Evolutionary conservation across 1,140 invertebrate species (phyloP), one percentile per base, ranked within the genome.

Genomic region (Caerostris extrusa): DNA sequence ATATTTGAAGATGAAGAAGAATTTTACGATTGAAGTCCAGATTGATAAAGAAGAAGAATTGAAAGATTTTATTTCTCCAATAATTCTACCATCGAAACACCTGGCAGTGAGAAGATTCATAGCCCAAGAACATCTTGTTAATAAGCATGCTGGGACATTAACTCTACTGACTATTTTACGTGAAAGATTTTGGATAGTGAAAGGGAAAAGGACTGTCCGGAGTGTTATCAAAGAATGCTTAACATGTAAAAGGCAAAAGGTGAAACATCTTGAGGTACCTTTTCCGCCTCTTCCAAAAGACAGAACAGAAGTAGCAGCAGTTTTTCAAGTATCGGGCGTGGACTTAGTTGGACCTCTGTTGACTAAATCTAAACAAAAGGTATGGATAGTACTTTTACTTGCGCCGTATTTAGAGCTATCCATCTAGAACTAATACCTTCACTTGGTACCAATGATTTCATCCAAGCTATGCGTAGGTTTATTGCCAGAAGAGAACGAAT

Each of bases 171-270:
- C 19, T 53, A 67, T 87, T 89, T 55, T 77, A 12, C 56, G 67
- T 53, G 86, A 88, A 61, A 81, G 19, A 64, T 89, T 88, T 57
- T 93, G 85, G 86, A 82, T 93, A 53, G 8, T 89, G 12, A 93
- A 86, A 81, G 85, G 58, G 58, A 58, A 58, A 58, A 58, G 58
- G 8, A 58, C 58, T 58, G 58, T 58, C 58, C 8, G 14, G 7
- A 81, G 58, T 58, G 58, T 58, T 58, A 58, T 8, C 58, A 58
- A 58, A 58, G 58, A 58, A 58, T 58, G 58, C 5, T 6, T 58
- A 58, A 58, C 5, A 58, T 58, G 58, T 58, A 8, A 58, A 58
- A 58, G 58, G 58, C 58, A 58, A 58, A 58, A 8, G 8, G 58
- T 58, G 58, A 58, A 58, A 58, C 58, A 58, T 58, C n/a, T 85